Evolutionary conservation across 2,888 invertebrate species (phyloP), one percentile per base, ranked within the genome.

Genomic region (Cinara cedri): DNA sequence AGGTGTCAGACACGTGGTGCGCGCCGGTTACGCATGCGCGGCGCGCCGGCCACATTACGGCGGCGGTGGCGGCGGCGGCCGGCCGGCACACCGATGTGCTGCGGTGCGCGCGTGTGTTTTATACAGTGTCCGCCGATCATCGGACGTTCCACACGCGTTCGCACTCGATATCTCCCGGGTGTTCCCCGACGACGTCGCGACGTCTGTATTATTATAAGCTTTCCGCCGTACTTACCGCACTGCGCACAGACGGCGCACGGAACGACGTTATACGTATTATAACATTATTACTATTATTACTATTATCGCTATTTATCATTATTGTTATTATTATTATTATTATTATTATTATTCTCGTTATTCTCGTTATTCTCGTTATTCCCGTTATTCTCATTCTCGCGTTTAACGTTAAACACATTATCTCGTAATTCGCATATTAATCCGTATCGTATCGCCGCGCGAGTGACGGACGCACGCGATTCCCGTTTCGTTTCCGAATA

Each of bases 1-100:
- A 68, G 78, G 78, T 62, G 78, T 78, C 76, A 70, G 78, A 70
- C 78, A 78, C 78, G 78, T 78, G 78, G 78, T 78, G 78, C 57
- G 78, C 60, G 78, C 46, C 70, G 78, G 78, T 78, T 78, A 62
- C 78, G 78, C 78, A 78, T 78, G 78, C 78, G 76, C 76, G 76
- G 60, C 34, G 60, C 49, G 51, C 78, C 78, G 68, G 78, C 68
- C 42, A 60, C 68, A 70, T 21, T 46, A 57, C 75, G 75, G 65
- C 55, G 75, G 65, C 75, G 75, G 54, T 54, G 51, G 54, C 75
- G 74, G 62, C 74, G 63, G 51, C 65, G 75, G 26, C 75, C 76
- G 76, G 76, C 76, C 76, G 76, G 76, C 68, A 78, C 57, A 78
- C 68, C 21, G 76, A 26, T 57, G 76, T 78, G 57, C 46, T 55